phyloP scores from a whole-genome alignment of 23 tunicate species.

The Halocynthia roretzi region DNA sequence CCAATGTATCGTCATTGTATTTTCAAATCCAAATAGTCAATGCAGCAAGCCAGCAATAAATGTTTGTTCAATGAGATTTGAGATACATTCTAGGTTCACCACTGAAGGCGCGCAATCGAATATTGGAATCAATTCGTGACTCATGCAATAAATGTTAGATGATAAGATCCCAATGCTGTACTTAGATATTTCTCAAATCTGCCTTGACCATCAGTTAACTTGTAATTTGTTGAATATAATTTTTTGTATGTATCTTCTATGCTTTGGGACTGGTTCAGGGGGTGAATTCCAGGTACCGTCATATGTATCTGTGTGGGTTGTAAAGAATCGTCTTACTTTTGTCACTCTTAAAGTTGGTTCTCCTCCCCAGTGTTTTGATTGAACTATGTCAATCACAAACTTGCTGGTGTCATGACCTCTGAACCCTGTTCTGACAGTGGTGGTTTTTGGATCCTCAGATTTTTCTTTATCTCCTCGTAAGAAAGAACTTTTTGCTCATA shows the following conservation, averaged over 20 bases:
- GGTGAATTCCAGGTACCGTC: slow-evolving; percentile 20
- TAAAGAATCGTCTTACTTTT: slow-evolving; percentile 39
- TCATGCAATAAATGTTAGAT: slow-evolving; percentile 17
- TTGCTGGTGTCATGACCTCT: slow-evolving; percentile 34
- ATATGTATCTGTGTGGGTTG: slow-evolving; percentile 49
- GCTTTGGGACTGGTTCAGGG: slow-evolving; percentile 44
- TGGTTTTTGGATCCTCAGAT: slow-evolving; percentile 58
- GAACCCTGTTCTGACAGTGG: slow-evolving; percentile 36
- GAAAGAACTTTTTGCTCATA: slow-evolving; percentile 40
- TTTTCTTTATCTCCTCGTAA: slow-evolving; percentile 83
- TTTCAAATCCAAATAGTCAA: too few relatives aligned
- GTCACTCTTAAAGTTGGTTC: slow-evolving; percentile 47
- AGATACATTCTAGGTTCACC: too few relatives aligned
- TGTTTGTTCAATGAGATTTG: too few relatives aligned
- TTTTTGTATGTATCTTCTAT: slow-evolving; percentile 43
- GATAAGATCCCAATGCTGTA: slow-evolving; percentile 44
- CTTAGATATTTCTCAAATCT: slow-evolving; percentile 43
- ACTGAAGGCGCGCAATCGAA: too few relatives aligned
- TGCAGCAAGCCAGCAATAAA: too few relatives aligned
- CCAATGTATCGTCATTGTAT: not conserved
- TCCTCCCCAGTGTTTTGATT: slow-evolving; percentile 22
- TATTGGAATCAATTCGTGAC: too few relatives aligned
- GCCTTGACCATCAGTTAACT: slow-evolving; percentile 55
- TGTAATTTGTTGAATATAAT: slow-evolving; percentile 63
- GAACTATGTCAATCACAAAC: not conserved